Base-by-base conservation (phyloP, 2,888 invertebrate species). In the Drosophila hamatofila region DNA sequence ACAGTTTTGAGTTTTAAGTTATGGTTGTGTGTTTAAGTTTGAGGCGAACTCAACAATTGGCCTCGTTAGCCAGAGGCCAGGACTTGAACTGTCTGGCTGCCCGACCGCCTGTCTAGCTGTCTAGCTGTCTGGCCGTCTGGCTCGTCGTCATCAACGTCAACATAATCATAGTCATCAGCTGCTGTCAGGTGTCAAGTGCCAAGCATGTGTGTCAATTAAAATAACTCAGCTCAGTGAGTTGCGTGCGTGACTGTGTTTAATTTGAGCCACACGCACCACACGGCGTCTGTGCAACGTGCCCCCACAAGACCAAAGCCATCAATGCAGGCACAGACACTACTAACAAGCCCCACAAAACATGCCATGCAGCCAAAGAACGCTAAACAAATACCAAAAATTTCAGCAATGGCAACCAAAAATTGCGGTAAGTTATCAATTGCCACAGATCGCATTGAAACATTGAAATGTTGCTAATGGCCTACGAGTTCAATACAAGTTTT, bases 151-250 rank as follows among this genome's bases (percentile, higher is more conserved):
- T 57, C 72, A 63, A 49, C 62, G 52, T 49, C 69, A 61, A 59
- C 63, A 55, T 72, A 59, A 68, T 57, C 72, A 54, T 39, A 25
- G 61, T 39, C 70, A 65, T 48, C 73, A 62, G 51, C 69, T 57
- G 60, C 59, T 67, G 65, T 51, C 71, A 76, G 78, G 79, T 84
- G 82, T 83, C 82, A 82, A 85, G 84, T 86, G 82, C 69, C 57
- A 54, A 72, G 76, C 71, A 83, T 83, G 87, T 84, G 81, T 85
- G 85, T 84, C 85, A 85, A 85, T 85, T 85, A 84, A 83, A 84
- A 84, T 76, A 72, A 77, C 80, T 82, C 83, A 78, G 80, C 80
- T 65, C 76, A 78, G 82, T 83, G 84, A 80, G 75, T 80, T 78
- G 67, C 33, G 78, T 79, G 86, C 86, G 86, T 83, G 85, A 73